Percentiles rank a stretch among this genome's conserved stretches.
Conservation (phyloP, 2,113 vertebrate genomes). For the Capricornis sumatraensis region DNA sequence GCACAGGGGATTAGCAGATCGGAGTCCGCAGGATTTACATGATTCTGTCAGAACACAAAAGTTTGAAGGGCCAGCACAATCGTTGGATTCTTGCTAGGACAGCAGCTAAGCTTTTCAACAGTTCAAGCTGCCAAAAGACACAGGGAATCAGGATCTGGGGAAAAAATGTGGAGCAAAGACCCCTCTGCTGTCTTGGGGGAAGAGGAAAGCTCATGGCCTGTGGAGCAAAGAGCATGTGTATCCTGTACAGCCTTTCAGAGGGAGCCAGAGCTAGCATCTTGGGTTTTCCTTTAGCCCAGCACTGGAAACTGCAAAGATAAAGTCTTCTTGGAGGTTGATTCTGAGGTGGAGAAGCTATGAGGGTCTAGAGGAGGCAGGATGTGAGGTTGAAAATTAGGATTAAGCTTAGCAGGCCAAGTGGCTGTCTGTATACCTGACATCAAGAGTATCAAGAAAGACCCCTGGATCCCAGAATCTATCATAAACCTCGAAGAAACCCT, state of each 20-base stretch:
- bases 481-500: background rate
- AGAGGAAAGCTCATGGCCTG: background rate
- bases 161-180: background rate
- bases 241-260: background rate
- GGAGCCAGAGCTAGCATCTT: background rate
- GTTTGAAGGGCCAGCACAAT: background rate
- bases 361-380: background rate
- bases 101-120: background rate
- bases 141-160: background rate
- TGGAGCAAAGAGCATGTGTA: fast-evolving
- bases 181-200: background rate
- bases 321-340: background rate
- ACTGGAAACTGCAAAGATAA: background rate
- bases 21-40: background rate
- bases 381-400: background rate
- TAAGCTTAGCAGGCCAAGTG: background rate
- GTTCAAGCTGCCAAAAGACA: background rate
- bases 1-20: too few relatives aligned
- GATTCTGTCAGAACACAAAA: background rate
- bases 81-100: background rate
- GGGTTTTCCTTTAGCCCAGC: background rate
- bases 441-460: background rate
- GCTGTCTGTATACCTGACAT: background rate
- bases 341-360: background rate
- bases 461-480: background rate